Evolutionary conservation across 2,797 vertebrate species (phyloP), one percentile per base, ranked within the genome.

Genomic region (Streptopelia turtur): DNA sequence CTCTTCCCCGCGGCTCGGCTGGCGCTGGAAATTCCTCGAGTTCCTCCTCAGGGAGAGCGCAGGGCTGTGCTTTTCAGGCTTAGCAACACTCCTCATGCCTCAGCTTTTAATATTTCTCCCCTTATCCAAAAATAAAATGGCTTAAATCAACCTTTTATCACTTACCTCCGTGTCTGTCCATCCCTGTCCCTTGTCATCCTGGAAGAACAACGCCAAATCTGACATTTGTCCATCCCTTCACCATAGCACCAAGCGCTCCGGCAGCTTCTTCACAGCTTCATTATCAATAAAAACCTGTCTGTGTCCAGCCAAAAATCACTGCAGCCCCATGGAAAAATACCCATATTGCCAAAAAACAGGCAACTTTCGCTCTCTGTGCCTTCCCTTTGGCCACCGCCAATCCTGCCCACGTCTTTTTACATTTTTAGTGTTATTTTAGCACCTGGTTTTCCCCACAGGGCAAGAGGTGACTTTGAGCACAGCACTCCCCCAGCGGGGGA

Each of bases 21-120:
- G 0, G 25, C 0, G 0, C 63, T 80, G 49, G 10, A 49, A 93
- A 78, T 89, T 96, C 95, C 90, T 95, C 6, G 5, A 91, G 57
- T 63, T 93, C 39, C 31, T 92, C 57, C 83, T 31, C 0, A 17
- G 0, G 77, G 74, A 69, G 64, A 59, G 57, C 1, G 0, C 0
- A 0, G 50, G 64, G 77, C 55, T 0, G 1, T 50, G 68, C 78
- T 91, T 90, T 91, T 31, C 68, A 83, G 84, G 50, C 63, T 45
- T 15, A 76, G 66, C 5, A 1, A 41, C 1, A 0, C 14, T 59
- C 63, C 37, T 53, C 0, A 0, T 0, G 1, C 55, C 77, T 78
- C 1, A 0, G 16, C 66, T 82, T 0, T 0, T 16, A 65, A 10
- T 1, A 6, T 27, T 69, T 61, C 65, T 81, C 37, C 56, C 41